Evolutionary conservation across 2,113 vertebrate species (phyloP).

Genomic region (Gulo gulo): DNA sequence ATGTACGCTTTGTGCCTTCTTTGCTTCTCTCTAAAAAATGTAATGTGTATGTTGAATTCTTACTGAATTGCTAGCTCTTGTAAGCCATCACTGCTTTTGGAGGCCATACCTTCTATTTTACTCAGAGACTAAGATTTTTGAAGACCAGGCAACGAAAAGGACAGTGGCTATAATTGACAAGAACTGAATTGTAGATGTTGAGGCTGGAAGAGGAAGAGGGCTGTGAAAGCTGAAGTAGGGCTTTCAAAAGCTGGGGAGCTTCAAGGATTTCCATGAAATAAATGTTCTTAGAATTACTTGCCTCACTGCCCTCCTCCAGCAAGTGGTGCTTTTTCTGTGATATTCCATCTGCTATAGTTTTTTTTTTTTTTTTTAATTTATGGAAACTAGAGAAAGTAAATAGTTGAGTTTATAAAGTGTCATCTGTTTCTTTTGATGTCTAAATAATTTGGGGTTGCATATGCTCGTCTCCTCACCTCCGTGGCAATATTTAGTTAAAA

Average conservation of each 20-base stretch:
- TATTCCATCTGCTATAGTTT: background rate
- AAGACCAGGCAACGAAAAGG: background rate
- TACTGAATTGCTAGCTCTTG: background rate
- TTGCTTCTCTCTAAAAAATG: background rate
- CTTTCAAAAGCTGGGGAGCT: background rate
- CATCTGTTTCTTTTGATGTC: constrained; percentile 1
- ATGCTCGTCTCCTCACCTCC: background rate
- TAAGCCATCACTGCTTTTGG: background rate
- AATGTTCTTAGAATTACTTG: constrained; percentile 1
- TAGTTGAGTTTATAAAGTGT: background rate
- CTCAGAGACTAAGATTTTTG: background rate
- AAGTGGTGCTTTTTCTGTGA: background rate
- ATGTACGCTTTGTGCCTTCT: background rate
- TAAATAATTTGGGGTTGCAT: background rate
- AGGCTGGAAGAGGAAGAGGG: background rate
- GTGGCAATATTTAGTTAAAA: background rate
- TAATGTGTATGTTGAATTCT: background rate
- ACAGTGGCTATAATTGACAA: background rate
- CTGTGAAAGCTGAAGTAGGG: background rate
- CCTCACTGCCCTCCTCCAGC: background rate
- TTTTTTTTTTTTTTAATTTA: background rate
- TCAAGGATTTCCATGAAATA: background rate
- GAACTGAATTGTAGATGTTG: background rate
- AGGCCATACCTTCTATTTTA: background rate
- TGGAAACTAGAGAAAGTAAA: background rate